Evolutionary conservation across 30 jellyfish, hydroid and myxozoan genomes (phyloP).

Genomic region (Cassiopea xamachana): DNA sequence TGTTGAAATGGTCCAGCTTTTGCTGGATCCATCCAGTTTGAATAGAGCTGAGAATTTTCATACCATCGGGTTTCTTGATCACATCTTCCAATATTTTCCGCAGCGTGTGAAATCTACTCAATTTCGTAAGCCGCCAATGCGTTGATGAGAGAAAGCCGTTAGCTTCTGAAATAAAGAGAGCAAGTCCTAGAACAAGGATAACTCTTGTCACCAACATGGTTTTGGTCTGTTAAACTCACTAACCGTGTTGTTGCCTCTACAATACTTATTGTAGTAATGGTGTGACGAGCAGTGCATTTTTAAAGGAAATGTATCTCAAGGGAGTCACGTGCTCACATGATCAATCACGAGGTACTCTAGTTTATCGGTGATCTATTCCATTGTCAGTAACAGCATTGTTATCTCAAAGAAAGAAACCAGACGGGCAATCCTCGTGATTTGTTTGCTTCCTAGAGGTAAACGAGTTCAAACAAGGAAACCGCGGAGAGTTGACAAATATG

Average conservation of each 20-base stretch:
- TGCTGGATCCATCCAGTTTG: constrained; percentile 67
- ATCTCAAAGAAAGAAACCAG: background rate
- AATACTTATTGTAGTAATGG: background rate
- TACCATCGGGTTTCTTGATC: constrained; percentile 31
- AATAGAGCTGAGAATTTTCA: constrained; percentile 39
- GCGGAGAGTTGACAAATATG: too few relatives aligned
- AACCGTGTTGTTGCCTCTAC: background rate
- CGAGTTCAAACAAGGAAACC: too few relatives aligned
- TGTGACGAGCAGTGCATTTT: background rate
- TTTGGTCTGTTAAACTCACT: background rate
- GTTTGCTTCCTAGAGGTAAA: background rate
- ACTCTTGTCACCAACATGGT: constrained; percentile 17
- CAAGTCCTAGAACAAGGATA: constrained; percentile 16
- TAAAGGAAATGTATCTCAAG: constrained; percentile 1
- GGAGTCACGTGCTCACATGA: constrained; percentile 64
- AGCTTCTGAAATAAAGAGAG: constrained; percentile 9
- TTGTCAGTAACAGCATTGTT: background rate
- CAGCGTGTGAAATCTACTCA: constrained; percentile 24
- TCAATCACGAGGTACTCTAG: constrained; percentile 1
- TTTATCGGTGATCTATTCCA: background rate
- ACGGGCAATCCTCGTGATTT: background rate
- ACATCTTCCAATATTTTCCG: constrained; percentile 28
- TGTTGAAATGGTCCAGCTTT: constrained; percentile 73
- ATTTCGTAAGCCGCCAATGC: constrained; percentile 55
- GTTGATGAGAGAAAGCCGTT: constrained; percentile 50